phyloP scores from a whole-genome alignment of 1,140 invertebrate genomes.

The Yoshiicerus persimilis region DNA sequence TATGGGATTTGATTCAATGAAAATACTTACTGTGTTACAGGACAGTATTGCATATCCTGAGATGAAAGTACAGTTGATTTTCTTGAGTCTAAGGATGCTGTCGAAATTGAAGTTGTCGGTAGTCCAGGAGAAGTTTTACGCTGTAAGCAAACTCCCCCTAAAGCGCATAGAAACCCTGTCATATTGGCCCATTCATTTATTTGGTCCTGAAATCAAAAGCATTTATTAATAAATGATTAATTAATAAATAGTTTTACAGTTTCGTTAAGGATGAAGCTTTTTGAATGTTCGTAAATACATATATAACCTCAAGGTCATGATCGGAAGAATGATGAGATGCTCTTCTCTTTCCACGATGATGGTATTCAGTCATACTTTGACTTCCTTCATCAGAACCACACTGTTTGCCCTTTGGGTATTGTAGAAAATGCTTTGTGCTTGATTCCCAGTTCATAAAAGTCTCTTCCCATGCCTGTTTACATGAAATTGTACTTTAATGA shows the following conservation, averaged over 20 bases:
- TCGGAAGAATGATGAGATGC: conserved; percentile 93
- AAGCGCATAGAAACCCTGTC: conserved; percentile 91
- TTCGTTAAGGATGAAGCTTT: not conserved
- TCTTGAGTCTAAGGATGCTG: conserved; percentile 53
- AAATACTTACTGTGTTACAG: conserved; percentile 80
- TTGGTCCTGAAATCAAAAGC: conserved; percentile 70
- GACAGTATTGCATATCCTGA: conserved; percentile 89
- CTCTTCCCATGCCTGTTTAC: conserved; percentile 86
- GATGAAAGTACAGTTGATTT: conserved; percentile 69
- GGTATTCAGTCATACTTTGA: conserved; percentile 53
- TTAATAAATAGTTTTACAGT: no score
- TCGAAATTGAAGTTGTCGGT: conserved; percentile 53
- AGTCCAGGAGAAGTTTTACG: conserved; percentile 63
- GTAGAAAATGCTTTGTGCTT: conserved; percentile 72
- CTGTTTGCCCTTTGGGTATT: conserved; percentile 82
- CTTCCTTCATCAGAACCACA: conserved; percentile 74
- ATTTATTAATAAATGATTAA: not conserved
- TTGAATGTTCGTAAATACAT: not conserved
- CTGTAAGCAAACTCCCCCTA: conserved; percentile 91
- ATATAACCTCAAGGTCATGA: conserved; percentile 82
- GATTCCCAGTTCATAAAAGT: conserved; percentile 91
- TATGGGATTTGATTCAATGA: no score
- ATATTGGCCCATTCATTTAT: conserved; percentile 99
- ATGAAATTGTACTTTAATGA: no score
- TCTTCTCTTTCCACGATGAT: conserved; percentile 79